Evolutionary conservation across 2,113 vertebrate species (phyloP).

Genomic region (Xenopus borealis): DNA sequence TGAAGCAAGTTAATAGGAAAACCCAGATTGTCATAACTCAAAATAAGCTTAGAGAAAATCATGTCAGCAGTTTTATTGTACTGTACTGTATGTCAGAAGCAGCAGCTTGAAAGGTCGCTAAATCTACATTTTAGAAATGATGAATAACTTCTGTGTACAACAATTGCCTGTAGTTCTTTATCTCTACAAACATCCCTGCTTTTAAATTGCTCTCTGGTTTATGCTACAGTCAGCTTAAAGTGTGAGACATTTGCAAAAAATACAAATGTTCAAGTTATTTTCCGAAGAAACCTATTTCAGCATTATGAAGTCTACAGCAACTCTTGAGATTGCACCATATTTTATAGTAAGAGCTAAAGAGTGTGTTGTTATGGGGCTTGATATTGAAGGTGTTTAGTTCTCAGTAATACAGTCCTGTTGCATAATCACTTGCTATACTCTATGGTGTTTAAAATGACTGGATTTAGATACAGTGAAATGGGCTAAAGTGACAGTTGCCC

Average conservation of each 20-base stretch:
- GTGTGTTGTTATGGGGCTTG: too few relatives aligned
- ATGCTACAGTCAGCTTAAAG: conserved; percentile 39
- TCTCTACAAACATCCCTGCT: conserved; percentile 37
- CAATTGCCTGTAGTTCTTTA: conserved; percentile 45
- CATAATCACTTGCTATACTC: too few relatives aligned
- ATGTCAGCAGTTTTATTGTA: conserved; percentile 43
- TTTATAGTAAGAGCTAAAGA: conserved; percentile 11
- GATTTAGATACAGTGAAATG: too few relatives aligned
- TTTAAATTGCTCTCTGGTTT: conserved; percentile 42
- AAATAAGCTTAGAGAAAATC: conserved; percentile 37
- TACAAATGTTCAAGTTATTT: conserved; percentile 48
- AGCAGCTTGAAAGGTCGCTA: conserved; percentile 44
- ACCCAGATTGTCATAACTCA: conserved; percentile 41
- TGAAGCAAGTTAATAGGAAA: conserved; percentile 47
- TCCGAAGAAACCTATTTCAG: conserved; percentile 30
- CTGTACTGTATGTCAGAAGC: conserved; percentile 33
- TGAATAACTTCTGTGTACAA: conserved; percentile 45
- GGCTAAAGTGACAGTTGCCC: too few relatives aligned
- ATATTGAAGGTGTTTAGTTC: too few relatives aligned
- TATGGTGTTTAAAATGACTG: too few relatives aligned
- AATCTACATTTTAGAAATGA: conserved; percentile 53
- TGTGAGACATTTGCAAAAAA: conserved; percentile 33
- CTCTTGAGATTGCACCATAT: conserved; percentile 20
- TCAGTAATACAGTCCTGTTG: too few relatives aligned
- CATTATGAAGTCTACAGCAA: conserved; percentile 9